Conservation (phyloP, 2,888 invertebrate genomes). For the Bombylius discolor region DNA sequence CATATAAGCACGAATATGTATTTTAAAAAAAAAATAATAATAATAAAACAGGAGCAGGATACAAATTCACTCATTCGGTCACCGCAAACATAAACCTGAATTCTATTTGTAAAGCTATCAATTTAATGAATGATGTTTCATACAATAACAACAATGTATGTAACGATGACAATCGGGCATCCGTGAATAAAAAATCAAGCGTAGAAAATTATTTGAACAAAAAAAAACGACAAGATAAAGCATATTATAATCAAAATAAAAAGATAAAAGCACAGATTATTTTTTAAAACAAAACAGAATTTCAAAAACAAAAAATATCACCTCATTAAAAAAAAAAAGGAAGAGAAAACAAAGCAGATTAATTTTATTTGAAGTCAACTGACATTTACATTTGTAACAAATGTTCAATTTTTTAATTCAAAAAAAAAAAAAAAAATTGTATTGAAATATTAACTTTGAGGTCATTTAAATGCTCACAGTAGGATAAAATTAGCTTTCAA, state of each 20-base stretch:
- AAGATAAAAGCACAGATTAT: no score
- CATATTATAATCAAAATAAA: no score
- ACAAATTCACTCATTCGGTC: conserved; percentile 7
- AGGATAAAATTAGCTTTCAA: conserved; percentile 1
- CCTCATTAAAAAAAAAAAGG: neutral
- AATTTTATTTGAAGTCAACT: neutral
- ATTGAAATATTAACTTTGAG: conserved; percentile 7
- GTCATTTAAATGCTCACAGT: conserved; percentile 9
- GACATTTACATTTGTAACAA: neutral
- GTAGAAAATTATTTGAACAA: no score
- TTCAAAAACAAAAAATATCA: neutral
- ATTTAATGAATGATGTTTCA: neutral
- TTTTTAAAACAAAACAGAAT: no score
- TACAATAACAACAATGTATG: neutral
- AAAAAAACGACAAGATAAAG: no score
- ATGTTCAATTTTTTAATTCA: neutral
- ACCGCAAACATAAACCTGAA: conserved; percentile 7
- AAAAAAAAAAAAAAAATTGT: neutral
- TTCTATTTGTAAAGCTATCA: conserved; percentile 8
- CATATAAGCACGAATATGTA: no score
- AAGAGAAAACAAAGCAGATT: neutral
- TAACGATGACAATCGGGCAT: neutral
- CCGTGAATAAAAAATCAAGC: no score
- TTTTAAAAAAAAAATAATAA: conserved; percentile 29
- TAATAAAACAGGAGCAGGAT: conserved; percentile 3